Evolutionary conservation across 1,140 invertebrate species (phyloP).

Genomic region (Drosophila kanapiae): DNA sequence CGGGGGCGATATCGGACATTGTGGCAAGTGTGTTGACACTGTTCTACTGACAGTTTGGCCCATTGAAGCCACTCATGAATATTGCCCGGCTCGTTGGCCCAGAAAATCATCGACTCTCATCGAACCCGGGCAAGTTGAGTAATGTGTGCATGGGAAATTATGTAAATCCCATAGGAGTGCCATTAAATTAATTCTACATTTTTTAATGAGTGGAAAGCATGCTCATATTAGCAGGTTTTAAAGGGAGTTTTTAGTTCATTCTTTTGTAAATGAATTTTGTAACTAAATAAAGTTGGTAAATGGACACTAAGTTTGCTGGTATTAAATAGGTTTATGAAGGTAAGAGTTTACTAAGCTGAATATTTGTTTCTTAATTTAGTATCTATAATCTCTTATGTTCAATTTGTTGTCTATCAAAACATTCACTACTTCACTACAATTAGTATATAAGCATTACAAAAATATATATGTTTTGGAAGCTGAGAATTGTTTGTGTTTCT

Average conservation of each 20-base stretch:
- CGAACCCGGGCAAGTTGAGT: constrained; percentile 5
- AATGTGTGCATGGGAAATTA: constrained; percentile 19
- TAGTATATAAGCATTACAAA: too few relatives aligned
- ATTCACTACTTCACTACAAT: too few relatives aligned
- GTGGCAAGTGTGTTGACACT: constrained; percentile 46
- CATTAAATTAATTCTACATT: neutral
- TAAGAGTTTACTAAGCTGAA: fast-evolving
- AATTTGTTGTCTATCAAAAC: too few relatives aligned
- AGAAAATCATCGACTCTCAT: constrained; percentile 19
- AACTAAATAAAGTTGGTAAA: neutral
- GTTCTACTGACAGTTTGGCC: constrained; percentile 31
- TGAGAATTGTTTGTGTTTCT: too few relatives aligned
- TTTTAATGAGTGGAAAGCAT: neutral
- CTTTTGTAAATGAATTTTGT: neutral
- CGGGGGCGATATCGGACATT: constrained; percentile 20
- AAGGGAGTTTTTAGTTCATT: neutral
- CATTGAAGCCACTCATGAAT: constrained; percentile 34
- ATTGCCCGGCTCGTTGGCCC: constrained; percentile 15
- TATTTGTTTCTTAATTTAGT: neutral
- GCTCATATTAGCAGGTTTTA: neutral
- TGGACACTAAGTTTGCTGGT: neutral
- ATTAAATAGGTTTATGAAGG: neutral
- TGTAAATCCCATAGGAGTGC: constrained; percentile 25
- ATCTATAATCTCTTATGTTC: neutral
- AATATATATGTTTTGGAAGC: too few relatives aligned